Evolutionary conservation across 2,888 invertebrate species (phyloP).

Genomic region (Alloscopus bannaensis): DNA sequence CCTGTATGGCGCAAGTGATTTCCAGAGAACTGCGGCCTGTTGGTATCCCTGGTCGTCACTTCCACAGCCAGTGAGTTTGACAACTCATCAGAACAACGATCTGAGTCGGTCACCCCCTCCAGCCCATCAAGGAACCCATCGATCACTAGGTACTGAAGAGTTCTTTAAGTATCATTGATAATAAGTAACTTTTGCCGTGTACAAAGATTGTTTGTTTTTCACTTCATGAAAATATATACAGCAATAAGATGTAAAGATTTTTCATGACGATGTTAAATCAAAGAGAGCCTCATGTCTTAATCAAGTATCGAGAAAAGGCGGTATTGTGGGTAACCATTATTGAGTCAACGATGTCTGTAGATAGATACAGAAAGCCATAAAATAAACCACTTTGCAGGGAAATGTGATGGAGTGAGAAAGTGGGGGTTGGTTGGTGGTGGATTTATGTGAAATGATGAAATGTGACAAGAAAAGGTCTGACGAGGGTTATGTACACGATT

Average conservation of each 20-base stretch:
- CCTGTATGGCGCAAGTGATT: constrained; percentile 73
- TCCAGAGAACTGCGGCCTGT: constrained; percentile 73
- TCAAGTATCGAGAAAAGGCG: no score
- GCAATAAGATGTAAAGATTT: no score
- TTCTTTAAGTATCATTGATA: no score
- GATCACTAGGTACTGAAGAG: constrained; percentile 66
- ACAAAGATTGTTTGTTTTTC: no score
- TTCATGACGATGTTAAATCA: no score
- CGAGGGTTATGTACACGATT: constrained; percentile 40
- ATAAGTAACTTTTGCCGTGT: no score
- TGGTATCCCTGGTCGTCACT: constrained; percentile 73
- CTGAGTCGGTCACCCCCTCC: constrained; percentile 71
- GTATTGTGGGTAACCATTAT: no score
- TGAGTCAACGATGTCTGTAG: no score
- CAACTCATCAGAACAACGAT: constrained; percentile 67
- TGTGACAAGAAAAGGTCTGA: constrained; percentile 55
- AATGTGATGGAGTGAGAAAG: neutral
- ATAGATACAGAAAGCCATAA: no score
- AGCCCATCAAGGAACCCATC: constrained; percentile 73
- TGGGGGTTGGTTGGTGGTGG: constrained; percentile 19
- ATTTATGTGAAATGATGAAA: constrained; percentile 48
- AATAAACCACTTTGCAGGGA: neutral
- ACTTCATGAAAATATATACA: no score
- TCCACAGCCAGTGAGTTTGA: constrained; percentile 71
- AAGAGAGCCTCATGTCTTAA: no score